Conservation (phyloP, 2,113 vertebrate species). For the Chauna torquata region DNA sequence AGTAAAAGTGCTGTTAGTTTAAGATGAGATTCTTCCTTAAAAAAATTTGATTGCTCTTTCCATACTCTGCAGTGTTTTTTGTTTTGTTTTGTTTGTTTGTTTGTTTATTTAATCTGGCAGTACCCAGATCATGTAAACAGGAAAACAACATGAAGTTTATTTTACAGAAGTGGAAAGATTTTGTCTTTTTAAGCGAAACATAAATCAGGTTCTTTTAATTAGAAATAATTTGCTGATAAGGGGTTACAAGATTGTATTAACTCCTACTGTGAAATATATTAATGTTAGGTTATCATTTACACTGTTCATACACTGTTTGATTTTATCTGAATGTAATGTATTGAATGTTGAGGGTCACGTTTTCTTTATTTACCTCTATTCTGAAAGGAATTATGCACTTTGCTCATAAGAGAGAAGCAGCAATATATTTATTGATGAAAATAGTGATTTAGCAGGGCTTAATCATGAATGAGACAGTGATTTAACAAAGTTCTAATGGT, state of each 20-base stretch:
- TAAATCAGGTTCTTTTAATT: not conserved
- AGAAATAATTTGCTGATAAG: not conserved
- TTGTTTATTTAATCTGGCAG: not conserved
- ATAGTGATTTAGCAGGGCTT: too few species aligned
- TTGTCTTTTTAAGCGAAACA: not conserved
- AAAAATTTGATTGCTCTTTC: not conserved
- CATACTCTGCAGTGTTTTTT: not conserved
- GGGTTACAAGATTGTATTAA: not conserved
- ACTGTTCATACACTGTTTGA: not conserved
- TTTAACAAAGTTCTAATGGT: too few species aligned
- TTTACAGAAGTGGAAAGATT: not conserved
- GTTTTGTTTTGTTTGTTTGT: not conserved
- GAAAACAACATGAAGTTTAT: not conserved
- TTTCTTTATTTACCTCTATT: not conserved
- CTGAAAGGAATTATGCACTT: too few species aligned
- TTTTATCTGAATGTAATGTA: not conserved
- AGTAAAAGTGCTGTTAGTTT: not conserved
- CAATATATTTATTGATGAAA: too few species aligned
- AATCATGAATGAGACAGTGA: too few species aligned
- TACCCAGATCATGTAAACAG: not conserved
- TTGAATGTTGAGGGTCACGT: not conserved
- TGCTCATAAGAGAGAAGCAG: too few species aligned
- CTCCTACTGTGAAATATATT: not conserved
- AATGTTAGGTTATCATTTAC: not conserved
- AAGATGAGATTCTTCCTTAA: not conserved